Evolutionary conservation across 1,140 invertebrate species (phyloP).

Genomic region (Drosophila melanogaster): DNA sequence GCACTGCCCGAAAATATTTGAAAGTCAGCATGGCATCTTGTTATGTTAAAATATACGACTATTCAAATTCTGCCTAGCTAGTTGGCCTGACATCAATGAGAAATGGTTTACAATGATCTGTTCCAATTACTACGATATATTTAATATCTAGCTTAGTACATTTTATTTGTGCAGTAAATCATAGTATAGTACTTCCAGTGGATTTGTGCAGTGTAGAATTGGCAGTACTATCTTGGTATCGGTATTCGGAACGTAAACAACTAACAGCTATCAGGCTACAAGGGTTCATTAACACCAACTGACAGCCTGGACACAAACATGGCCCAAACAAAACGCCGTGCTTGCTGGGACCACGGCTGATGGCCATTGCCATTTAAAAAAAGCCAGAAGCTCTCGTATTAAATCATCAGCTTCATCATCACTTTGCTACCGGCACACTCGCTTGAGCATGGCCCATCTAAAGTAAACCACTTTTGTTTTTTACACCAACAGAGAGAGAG

Average conservation of each 20-base stretch:
- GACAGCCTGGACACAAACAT: conserved; percentile 47
- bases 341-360: conserved; percentile 18
- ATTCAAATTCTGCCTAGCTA: no score
- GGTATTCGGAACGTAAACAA: conserved; percentile 67
- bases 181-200: no score
- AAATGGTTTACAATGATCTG: no score
- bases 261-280: conserved; percentile 58
- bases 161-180: no score
- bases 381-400: conserved; percentile 37
- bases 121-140: no score
- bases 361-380: conserved; percentile 27
- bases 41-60: no score
- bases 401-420: conserved; percentile 29
- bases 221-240: conserved; percentile 34
- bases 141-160: no score
- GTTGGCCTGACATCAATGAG: no score
- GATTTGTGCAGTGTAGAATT: conserved; percentile 15
- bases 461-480: conserved; percentile 58
- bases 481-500: conserved; percentile 36
- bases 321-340: conserved; percentile 37
- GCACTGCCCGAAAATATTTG: conserved; percentile 3
- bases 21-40: not conserved
- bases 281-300: conserved; percentile 76
- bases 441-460: conserved; percentile 37
- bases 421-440: conserved; percentile 21